Conservation (phyloP, 2,797 vertebrate genomes). For the Leptoclinus maculatus region DNA sequence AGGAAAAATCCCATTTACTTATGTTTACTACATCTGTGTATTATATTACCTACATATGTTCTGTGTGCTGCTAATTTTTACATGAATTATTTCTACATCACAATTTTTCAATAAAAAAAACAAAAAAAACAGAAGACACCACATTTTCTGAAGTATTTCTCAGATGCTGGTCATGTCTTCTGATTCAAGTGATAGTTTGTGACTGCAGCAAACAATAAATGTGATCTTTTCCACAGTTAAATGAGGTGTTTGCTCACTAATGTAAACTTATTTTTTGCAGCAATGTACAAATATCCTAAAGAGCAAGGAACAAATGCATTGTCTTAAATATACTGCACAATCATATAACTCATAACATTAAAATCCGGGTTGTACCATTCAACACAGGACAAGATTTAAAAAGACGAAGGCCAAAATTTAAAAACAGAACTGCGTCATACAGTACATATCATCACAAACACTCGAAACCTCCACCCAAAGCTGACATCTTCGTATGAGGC, state of each 20-base stretch:
- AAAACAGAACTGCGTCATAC: constrained; percentile 3
- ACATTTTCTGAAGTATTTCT: neutral
- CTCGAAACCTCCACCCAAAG: constrained; percentile 22
- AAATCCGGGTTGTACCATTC: constrained; percentile 34
- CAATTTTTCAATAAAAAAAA: neutral
- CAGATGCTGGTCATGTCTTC: neutral
- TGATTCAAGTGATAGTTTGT: neutral
- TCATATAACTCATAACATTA: constrained; percentile 27
- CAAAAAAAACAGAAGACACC: neutral
- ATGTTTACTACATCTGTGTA: neutral
- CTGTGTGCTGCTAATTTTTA: neutral
- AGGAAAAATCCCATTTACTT: too few species aligned
- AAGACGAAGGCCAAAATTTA: constrained; percentile 1
- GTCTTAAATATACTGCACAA: constrained; percentile 48
- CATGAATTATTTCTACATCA: neutral
- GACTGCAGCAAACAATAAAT: neutral
- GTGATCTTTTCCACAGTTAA: neutral
- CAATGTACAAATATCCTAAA: neutral
- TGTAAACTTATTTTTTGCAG: neutral
- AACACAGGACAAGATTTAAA: constrained; percentile 23
- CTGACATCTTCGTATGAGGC: neutral
- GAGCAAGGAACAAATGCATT: constrained; percentile 9
- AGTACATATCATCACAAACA: constrained; percentile 8
- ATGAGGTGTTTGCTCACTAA: neutral
- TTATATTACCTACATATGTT: neutral